Base-by-base conservation (phyloP, 1,140 invertebrate species). In the Panonychus citri region DNA sequence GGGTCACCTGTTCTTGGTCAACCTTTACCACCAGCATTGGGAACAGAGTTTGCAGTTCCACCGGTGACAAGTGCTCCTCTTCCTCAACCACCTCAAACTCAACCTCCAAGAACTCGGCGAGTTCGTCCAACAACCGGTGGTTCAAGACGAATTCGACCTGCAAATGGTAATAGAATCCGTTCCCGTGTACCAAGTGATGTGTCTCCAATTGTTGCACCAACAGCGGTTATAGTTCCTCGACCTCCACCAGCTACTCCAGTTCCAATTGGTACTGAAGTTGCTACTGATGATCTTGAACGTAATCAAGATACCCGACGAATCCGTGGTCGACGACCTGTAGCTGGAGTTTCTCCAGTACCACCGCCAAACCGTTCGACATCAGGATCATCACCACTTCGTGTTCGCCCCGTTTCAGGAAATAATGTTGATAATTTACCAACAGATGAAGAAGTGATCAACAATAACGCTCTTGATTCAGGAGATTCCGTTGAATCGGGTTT, bases 151-250 rank as follows among this genome's bases (percentile, higher is more conserved):
- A 51, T 30, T 2, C 15, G 25, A n/a, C 49, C 49, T 21, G 49
- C 19, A 12, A 51, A 30, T 51, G 17, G 49, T 7, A 28, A 51
- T 27, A 21, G 28, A 3, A 51, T 51, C 24, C 26, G 24, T 17
- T 17, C 24, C 12, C 24, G 49, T 2, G n/a, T 24, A 19, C 43
- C 43, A 46, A 24, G 2, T 24, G n/a, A 46, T 21, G 43, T 40
- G 39, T 17, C 2, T 40, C 39, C 39, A 1, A 3, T 19, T n/a
- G 37, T 61, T 21, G 59, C 55, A 48, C 59, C 60, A 5, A 57
- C 57, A 13, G 30, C 59, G 3, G 60, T 59, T 49, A 56, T 57
- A 34, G 55, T 61, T 27, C 59, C 57, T 50, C 52, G 59, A 27
- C 37, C 58, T 7, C 37, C 55, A 42, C 55, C 57, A 56, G 30